Evolutionary conservation across 2,797 vertebrate species (phyloP).

Genomic region (Protosalanx chinensis): DNA sequence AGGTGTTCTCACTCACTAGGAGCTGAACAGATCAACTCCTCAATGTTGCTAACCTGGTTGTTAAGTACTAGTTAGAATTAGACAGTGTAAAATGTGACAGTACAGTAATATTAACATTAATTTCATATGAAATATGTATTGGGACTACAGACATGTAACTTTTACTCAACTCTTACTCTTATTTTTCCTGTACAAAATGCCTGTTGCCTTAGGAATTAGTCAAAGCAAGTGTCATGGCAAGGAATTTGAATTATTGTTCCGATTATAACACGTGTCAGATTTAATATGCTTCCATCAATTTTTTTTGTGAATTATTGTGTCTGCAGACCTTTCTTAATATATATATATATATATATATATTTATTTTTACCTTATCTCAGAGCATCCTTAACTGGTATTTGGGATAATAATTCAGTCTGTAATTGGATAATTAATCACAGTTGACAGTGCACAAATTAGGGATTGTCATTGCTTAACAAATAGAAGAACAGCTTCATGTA

Average conservation of each 20-base stretch:
- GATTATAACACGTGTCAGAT: background rate
- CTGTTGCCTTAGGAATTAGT: slow-evolving; percentile 32
- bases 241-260: slow-evolving; percentile 26
- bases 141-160: background rate
- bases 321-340: slow-evolving; percentile 52
- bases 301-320: slow-evolving; percentile 38
- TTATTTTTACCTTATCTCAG: slow-evolving; percentile 44
- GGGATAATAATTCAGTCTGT: slow-evolving; percentile 64
- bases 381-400: slow-evolving; percentile 54
- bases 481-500: slow-evolving; percentile 34
- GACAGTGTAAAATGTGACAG: too few species aligned
- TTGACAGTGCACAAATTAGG: slow-evolving; percentile 62
- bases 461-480: slow-evolving; percentile 53
- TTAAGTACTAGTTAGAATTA: too few species aligned
- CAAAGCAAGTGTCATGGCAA: slow-evolving; percentile 36
- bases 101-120: too few species aligned
- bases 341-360: slow-evolving; percentile 51
- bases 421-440: slow-evolving; percentile 73
- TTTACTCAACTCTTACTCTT: too few species aligned
- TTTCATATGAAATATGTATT: background rate
- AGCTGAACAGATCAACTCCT: too few species aligned
- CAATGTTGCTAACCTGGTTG: too few species aligned
- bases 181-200: slow-evolving; percentile 35
- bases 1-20: too few species aligned
- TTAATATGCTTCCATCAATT: slow-evolving; percentile 6